A percentile compares a stretch with the other conserved stretches of the same genome.
Evolutionary conservation across 2,113 vertebrate species (phyloP).

Genomic region (Neolamprologus cancellatus): DNA sequence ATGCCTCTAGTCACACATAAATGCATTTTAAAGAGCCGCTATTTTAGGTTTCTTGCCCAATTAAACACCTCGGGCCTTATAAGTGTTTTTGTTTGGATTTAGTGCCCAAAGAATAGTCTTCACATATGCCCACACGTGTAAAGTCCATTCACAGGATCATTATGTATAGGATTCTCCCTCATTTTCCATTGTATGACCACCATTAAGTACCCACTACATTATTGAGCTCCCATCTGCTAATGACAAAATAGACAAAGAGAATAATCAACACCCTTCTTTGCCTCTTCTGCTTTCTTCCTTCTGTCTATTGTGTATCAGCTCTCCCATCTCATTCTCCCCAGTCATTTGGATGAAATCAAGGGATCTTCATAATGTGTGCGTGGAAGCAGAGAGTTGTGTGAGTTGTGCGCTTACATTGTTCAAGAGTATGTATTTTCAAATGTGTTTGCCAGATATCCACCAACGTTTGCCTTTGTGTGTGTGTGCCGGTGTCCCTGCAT

Average conservation of each 20-base stretch:
- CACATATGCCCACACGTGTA: background rate
- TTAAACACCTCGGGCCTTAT: background rate
- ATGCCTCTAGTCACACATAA: background rate
- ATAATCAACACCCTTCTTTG: slow-evolving; percentile 60
- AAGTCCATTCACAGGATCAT: slow-evolving; percentile 42
- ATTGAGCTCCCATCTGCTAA: slow-evolving; percentile 58
- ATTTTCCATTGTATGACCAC: slow-evolving; percentile 41
- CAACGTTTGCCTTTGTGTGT: background rate
- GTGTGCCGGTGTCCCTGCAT: background rate
- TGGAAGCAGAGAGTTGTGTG: background rate
- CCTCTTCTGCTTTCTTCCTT: slow-evolving; percentile 37
- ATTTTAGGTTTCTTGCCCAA: background rate
- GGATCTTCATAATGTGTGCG: slow-evolving; percentile 6
- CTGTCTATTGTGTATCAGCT: slow-evolving; percentile 48
- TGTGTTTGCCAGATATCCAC: background rate
- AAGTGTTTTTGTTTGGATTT: background rate
- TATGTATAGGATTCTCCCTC: slow-evolving; percentile 49
- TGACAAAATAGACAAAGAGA: slow-evolving; percentile 68
- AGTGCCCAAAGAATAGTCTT: background rate
- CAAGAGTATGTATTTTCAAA: slow-evolving; percentile 22
- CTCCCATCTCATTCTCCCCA: slow-evolving; percentile 28
- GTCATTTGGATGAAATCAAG: slow-evolving; percentile 58
- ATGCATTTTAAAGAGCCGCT: background rate
- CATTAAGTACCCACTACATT: slow-evolving; percentile 58
- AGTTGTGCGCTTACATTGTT: background rate